Base-by-base conservation (phyloP, 1,140 invertebrate species). In the Zaprionus tsacasi region DNA sequence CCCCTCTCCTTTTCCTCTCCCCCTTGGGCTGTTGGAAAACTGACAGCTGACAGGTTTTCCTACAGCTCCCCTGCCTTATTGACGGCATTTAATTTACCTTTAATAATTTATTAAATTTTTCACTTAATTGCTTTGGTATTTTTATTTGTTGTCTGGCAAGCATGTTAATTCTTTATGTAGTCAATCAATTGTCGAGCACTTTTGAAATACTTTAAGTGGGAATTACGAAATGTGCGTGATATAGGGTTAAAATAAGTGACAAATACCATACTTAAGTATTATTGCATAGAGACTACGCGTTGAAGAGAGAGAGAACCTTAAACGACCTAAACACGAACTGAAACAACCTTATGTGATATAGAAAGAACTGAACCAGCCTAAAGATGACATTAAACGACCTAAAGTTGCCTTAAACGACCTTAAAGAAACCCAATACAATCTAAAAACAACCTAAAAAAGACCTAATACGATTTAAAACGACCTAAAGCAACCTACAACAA, bases 81-180 rank as follows among this genome's bases (percentile, higher is more conserved):
- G 55, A 50, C 43, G 35, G 56, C 64, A 61, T 80, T 78, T 78
- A 80, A 83, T 81, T 83, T 65, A 50, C 64, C 65, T 81, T 89
- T 81, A 83, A 88, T 89, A 78, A 73, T 69, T 76, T 60, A 74
- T 82, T 70, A 83, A 79, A 50, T 72, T 65, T 70, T 58, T 66
- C n/a, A 59, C 73, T 74, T 61, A 78, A 73, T 68, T 61, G 68
- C 35, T 70, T 52, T 55, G 27, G 35, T 66, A 48, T 50, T 50
- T 35, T 69, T 56, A 45, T 43, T 60, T 33, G 13, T 30, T 55
- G 52, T 52, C 48, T 57, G 30, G 40, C 30, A 36, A 57, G 60
- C 68, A 48, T 15, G 55, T 69, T 60, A 69, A 59, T 61, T 73
- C 54, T 60, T 45, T 50, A 50, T 21, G 45, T 25, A 12, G 15